Percentiles rank a stretch among this genome's conserved stretches.
phyloP scores from a whole-genome alignment of 2,113 vertebrate species.

The Sitta europaea region DNA sequence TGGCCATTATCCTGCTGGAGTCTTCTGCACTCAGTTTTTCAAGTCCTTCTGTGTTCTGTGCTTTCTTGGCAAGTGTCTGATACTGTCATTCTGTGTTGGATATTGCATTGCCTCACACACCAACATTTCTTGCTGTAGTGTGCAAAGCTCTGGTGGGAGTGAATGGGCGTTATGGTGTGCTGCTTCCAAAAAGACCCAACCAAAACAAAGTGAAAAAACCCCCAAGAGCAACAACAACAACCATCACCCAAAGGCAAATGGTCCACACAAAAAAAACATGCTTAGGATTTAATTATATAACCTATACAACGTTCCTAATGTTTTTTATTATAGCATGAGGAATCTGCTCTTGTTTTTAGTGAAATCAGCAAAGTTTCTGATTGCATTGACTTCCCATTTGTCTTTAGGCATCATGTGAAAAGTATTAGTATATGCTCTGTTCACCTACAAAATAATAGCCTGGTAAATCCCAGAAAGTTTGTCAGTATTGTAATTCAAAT shows the following conservation, averaged over 20 bases:
- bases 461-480: neutral
- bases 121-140: neutral
- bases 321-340: neutral
- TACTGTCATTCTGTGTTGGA: neutral
- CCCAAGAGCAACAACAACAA: neutral
- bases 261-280: accelerated
- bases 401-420: neutral
- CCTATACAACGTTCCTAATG: neutral
- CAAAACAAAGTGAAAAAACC: neutral
- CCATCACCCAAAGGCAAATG: accelerated
- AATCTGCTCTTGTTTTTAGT: neutral
- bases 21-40: neutral
- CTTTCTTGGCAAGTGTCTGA: neutral
- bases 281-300: neutral
- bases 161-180: neutral
- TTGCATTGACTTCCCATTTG: neutral
- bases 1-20: neutral
- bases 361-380: neutral
- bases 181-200: neutral
- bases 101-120: neutral
- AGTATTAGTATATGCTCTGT: neutral
- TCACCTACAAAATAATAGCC: neutral
- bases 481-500: neutral
- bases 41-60: neutral
- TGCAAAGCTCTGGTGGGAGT: accelerated